phyloP scores from a whole-genome alignment of 2,113 vertebrate genomes.

The Elgaria multicarinata region DNA sequence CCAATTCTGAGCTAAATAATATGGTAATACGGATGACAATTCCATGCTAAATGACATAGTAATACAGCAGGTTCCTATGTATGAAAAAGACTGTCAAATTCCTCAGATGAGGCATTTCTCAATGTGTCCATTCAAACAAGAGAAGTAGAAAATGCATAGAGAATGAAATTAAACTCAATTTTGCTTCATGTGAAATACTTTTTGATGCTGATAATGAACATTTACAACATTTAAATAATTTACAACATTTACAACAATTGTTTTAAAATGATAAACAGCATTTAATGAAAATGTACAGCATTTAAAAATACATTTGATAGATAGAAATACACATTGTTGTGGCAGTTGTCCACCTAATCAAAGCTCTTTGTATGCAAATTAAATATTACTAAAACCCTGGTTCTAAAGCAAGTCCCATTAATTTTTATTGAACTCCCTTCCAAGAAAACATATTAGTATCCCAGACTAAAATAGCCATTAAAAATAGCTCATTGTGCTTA shows the following conservation, averaged over 20 bases:
- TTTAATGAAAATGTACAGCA: background rate
- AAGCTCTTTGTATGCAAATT: slow-evolving; percentile 15
- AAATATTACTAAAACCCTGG: background rate
- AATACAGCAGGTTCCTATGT: background rate
- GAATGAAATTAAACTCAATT: background rate
- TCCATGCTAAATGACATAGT: background rate
- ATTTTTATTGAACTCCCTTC: background rate
- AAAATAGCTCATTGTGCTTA: background rate
- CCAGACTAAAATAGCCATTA: background rate
- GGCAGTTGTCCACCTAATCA: background rate
- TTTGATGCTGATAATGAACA: background rate
- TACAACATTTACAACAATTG: background rate
- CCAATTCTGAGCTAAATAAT: too few species aligned
- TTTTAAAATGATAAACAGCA: background rate
- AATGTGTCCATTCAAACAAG: background rate
- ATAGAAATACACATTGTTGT: background rate
- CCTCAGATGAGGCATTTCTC: background rate
- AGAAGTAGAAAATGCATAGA: background rate
- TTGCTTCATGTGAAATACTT: background rate
- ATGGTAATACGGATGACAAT: too few species aligned
- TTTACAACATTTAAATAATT: background rate
- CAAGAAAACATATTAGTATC: background rate
- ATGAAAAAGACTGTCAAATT: background rate
- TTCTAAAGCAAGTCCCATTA: background rate
- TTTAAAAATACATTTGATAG: background rate